Conservation (phyloP, 2,113 vertebrate species). For the Eulemur rufifrons region DNA sequence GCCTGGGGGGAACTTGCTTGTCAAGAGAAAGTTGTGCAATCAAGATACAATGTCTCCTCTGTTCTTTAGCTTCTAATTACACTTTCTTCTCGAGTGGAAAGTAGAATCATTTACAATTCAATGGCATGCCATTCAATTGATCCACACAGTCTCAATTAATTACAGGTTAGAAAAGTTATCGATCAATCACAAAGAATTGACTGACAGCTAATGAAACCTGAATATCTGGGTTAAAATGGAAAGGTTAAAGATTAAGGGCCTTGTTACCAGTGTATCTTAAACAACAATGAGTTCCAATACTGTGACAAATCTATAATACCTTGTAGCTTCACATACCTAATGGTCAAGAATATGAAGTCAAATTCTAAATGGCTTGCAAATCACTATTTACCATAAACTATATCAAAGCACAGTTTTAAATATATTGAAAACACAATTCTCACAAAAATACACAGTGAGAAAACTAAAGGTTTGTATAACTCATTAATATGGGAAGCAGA, state of each 20-base stretch:
- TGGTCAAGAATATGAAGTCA: neutral
- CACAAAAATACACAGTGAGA: neutral
- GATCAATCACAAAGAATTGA: neutral
- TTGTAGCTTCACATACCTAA: neutral
- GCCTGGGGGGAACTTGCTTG: neutral
- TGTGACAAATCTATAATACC: neutral
- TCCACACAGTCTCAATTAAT: neutral
- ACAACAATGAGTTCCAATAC: neutral
- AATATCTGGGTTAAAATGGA: neutral
- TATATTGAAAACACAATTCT: neutral
- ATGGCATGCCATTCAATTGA: neutral
- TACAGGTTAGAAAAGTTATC: neutral
- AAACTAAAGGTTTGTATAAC: neutral
- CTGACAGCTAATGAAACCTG: neutral
- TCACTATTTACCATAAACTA: neutral
- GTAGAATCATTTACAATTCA: neutral
- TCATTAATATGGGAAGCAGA: neutral
- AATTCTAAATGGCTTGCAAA: neutral
- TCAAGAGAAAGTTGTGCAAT: neutral
- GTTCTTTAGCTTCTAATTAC: neutral
- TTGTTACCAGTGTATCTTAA: neutral
- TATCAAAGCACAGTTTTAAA: neutral
- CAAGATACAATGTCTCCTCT: neutral
- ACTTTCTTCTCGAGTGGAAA: conserved; percentile 9
- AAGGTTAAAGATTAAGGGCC: neutral